phyloP scores from a whole-genome alignment of 1,140 invertebrate genomes.

The Ceratina calcarata region DNA sequence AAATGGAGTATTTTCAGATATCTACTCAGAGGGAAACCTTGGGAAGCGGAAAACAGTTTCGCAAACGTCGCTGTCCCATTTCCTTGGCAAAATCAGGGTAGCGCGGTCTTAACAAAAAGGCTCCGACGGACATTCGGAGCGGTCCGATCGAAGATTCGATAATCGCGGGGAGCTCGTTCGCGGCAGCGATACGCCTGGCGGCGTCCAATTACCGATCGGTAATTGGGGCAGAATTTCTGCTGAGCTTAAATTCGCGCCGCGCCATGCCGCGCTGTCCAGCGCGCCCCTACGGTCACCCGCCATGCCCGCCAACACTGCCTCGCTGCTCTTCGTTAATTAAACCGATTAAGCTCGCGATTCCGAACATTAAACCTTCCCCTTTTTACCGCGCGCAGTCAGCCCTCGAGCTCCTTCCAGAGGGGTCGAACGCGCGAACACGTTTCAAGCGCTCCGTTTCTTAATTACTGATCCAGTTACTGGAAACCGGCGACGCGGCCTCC shows the following conservation, averaged over 20 bases:
- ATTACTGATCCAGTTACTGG: constrained; percentile 23
- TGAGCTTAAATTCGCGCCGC: constrained; percentile 68
- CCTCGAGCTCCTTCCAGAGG: constrained; percentile 3
- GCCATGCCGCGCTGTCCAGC: constrained; percentile 32
- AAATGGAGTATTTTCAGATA: not conserved
- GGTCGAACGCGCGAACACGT: not conserved
- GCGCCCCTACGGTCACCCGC: constrained; percentile 45
- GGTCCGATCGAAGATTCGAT: constrained; percentile 67
- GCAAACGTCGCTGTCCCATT: not conserved
- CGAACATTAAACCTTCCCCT: constrained; percentile 30
- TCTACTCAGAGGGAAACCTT: not conserved
- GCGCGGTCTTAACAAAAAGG: constrained; percentile 8
- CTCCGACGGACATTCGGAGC: constrained; percentile 6
- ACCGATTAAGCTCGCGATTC: constrained; percentile 67
- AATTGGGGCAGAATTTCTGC: constrained; percentile 75
- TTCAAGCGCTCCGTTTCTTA: not conserved
- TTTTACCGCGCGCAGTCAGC: constrained; percentile 17
- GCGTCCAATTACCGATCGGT: constrained; percentile 76
- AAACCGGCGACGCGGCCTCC: too few species aligned
- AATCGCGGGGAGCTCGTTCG: constrained; percentile 59
- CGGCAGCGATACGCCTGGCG: constrained; percentile 70
- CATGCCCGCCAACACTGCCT: constrained; percentile 21
- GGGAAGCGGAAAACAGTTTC: not conserved
- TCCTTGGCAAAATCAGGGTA: not conserved
- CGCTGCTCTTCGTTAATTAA: constrained; percentile 72